Base-by-base conservation (phyloP, 2,888 invertebrate species). In the Tyria jacobaeae region DNA sequence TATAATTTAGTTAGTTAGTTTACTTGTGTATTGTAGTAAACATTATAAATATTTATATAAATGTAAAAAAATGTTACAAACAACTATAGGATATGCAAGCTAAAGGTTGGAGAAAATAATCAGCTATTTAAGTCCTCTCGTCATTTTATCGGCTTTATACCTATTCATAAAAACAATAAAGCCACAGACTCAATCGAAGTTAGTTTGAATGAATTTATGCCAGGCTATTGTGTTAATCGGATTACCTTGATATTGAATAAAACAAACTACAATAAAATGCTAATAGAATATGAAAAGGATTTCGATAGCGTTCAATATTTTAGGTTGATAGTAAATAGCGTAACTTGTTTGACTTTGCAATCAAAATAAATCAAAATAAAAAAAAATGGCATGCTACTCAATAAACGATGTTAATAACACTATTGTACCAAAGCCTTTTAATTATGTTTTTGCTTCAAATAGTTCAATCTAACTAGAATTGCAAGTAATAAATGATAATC, bases 161-260 rank as follows among this genome's bases (percentile, higher is more conserved):
- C n/a, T 56, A 47, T 48, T 35, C 48, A 47, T 47, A 47, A 56
- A 24, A 56, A 47, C 24, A 56, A 47, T 56, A n/a, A 47, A 56
- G 47, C 24, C n/a, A 56, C 24, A 21, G 34, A 34, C 56, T 48
- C 47, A 14, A 56, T 47, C 24, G 24, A 24, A 31, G 47, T 56
- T 48, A 35, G 48, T 56, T 56, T 15, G 24, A 35, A 48, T 44
- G 56, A 47, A 56, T 48, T 56, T 56, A 56, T 48, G 47, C 10
- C 35, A 48, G 35, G 44, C 35, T 35, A 47, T 48, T 56, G 56
- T 56, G 15, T 21, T 15, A 44, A 44, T 44, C 12, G 10, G 44
- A 44, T 44, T 44, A 44, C 21, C 44, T 44, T 44, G 21, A 17
- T 21, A 12, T 21, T 44, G 44, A 44, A 21, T 21, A 12, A 21